Evolutionary conservation across 1,140 invertebrate species (phyloP).

Genomic region (Calosoma granatense): DNA sequence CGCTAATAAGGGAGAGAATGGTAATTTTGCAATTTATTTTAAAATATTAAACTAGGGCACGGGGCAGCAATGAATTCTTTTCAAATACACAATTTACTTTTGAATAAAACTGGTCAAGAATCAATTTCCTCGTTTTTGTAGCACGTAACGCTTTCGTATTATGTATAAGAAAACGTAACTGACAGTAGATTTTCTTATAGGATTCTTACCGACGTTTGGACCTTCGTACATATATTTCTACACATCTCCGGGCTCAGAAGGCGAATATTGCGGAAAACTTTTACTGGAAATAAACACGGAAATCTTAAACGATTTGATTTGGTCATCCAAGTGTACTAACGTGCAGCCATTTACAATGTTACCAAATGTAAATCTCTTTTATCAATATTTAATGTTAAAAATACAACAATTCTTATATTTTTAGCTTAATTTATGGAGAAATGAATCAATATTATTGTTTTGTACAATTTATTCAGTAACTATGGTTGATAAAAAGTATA

Average conservation of each 20-base stretch:
- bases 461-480: constrained; percentile 24
- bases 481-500: constrained; percentile 23
- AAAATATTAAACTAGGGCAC: too few relatives aligned
- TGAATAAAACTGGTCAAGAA: too few relatives aligned
- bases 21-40: too few relatives aligned
- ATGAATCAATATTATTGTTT: constrained; percentile 31
- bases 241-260: constrained; percentile 37
- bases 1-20: constrained; percentile 25
- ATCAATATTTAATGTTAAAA: constrained; percentile 17
- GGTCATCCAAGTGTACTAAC: constrained; percentile 27
- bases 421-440: constrained; percentile 18
- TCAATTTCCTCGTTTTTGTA: too few relatives aligned
- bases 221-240: constrained; percentile 66
- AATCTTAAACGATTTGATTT: constrained; percentile 32
- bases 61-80: constrained; percentile 22
- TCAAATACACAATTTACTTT: too few relatives aligned
- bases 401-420: constrained; percentile 16
- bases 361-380: constrained; percentile 16
- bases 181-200: too few relatives aligned
- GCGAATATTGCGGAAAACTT: constrained; percentile 46
- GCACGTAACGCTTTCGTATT: too few relatives aligned
- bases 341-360: constrained; percentile 24
- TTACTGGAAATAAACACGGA: constrained; percentile 45
- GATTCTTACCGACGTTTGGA: constrained; percentile 61
- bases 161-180: too few relatives aligned